Evolutionary conservation across 1,140 invertebrate genomes (phyloP).

Genomic region (Dendroctonus ponderosae): DNA sequence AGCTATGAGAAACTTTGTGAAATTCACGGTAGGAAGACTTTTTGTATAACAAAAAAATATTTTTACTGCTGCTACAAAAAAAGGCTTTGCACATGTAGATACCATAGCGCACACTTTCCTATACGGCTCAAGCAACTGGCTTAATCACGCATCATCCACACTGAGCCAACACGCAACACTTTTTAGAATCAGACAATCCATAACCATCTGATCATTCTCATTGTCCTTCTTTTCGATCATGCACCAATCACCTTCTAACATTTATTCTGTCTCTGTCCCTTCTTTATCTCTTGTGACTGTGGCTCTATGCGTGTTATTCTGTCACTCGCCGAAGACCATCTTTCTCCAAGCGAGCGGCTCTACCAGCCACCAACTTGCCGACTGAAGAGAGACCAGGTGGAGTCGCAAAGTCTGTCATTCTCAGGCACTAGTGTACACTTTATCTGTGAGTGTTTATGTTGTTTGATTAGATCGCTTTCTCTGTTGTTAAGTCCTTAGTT

Average conservation of each 20-base stretch:
- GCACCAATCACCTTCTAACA: conserved; percentile 17
- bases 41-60: too few species aligned
- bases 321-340: conserved; percentile 37
- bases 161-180: background rate
- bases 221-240: background rate
- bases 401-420: conserved; percentile 32
- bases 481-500: background rate
- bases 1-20: too few species aligned
- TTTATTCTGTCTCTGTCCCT: conserved; percentile 24
- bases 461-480: background rate
- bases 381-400: conserved; percentile 32
- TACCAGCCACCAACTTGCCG: conserved; percentile 30
- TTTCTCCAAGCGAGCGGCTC: conserved; percentile 44
- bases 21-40: too few species aligned
- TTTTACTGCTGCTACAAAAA: too few species aligned
- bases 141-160: too few species aligned
- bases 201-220: background rate
- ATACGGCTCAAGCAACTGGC: too few species aligned
- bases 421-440: conserved; percentile 34
- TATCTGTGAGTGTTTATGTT: conserved; percentile 16
- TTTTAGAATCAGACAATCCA: background rate
- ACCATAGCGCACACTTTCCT: too few species aligned
- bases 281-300: conserved; percentile 23
- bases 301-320: conserved; percentile 23
- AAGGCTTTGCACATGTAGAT: too few species aligned